These are phyloP conservation scores for Tetrapedia diversipes DNA, from an alignment of 2,888 invertebrate species.

Conservation along the genomic window DNA sequence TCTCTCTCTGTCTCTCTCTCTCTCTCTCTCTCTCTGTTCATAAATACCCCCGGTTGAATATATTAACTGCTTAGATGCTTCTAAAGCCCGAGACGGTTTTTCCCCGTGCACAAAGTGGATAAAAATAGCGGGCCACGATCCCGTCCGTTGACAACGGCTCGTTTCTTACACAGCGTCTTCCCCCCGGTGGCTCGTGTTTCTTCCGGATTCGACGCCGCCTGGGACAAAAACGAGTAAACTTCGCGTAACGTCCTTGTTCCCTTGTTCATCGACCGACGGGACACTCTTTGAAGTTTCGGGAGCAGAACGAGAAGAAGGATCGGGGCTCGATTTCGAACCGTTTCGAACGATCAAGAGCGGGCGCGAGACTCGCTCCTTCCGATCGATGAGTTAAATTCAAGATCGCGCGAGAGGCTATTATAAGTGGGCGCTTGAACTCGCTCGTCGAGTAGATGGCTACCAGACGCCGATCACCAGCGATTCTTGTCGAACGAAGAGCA, in stretches of 20 bases:
- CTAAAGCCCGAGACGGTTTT: constrained; percentile 19
- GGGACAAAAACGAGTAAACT: constrained; percentile 59
- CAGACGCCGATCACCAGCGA: constrained; percentile 59
- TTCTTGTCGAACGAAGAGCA: constrained; percentile 44
- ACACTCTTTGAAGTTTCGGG: constrained; percentile 35
- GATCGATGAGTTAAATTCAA: constrained; percentile 67
- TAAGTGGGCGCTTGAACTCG: constrained; percentile 45
- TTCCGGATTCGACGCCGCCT: constrained; percentile 22
- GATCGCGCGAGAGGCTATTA: constrained; percentile 68
- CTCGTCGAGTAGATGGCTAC: constrained; percentile 58
- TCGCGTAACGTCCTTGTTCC: constrained; percentile 54
- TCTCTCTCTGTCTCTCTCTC: no score
- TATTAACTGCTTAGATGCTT: constrained; percentile 23
- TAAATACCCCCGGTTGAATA: constrained; percentile 16
- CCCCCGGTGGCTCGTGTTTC: constrained; percentile 22
- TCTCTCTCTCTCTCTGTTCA: no score
- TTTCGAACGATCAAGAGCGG: constrained; percentile 54
- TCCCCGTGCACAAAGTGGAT: constrained; percentile 18
- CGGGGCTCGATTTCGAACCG: constrained; percentile 41
- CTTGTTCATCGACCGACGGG: constrained; percentile 21
- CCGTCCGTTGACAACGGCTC: constrained; percentile 18
- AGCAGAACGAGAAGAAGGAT: constrained; percentile 36
- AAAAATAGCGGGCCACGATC: constrained; percentile 43
- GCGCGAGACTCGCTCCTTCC: constrained; percentile 31
- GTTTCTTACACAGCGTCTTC: constrained; percentile 31